A percentile compares a stretch with the other conserved stretches of the same genome.
Conservation (phyloP, 2,797 vertebrate genomes). For the Neostethus bicornis region DNA sequence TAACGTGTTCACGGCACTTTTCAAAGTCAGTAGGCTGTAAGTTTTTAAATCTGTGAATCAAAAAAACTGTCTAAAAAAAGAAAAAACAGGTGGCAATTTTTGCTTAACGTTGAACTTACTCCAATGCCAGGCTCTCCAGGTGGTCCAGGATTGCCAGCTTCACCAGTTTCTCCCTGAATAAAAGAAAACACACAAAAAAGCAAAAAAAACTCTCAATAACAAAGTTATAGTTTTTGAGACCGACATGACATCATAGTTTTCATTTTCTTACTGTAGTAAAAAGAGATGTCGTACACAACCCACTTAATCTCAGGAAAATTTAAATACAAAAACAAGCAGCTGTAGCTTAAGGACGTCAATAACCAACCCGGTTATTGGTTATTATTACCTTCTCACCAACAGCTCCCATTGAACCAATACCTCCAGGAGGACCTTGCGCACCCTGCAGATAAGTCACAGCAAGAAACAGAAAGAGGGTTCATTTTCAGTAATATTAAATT, state of each 20-base stretch:
- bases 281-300: no score
- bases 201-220: slow-evolving; percentile 20
- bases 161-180: slow-evolving; percentile 91
- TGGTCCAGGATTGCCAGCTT: slow-evolving; percentile 95
- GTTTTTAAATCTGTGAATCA: slow-evolving; percentile 2
- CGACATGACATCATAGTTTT: no score
- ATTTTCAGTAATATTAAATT: not conserved
- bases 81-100: not conserved
- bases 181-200: not conserved
- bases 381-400: slow-evolving; percentile 93
- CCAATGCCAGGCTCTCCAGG: slow-evolving; percentile 88
- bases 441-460: slow-evolving; percentile 79
- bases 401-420: slow-evolving; percentile 89
- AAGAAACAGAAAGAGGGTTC: not conserved
- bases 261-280: not conserved
- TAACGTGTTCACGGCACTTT: not conserved
- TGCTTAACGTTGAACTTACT: slow-evolving; percentile 79
- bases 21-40: not conserved
- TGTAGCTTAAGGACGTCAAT: not conserved
- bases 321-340: not conserved
- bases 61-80: slow-evolving; percentile 2
- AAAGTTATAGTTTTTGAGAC: no score
- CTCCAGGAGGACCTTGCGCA: slow-evolving; percentile 93
- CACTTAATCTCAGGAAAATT: no score
- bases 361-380: not conserved